Evolutionary conservation across 2,113 vertebrate genomes (phyloP), one percentile per base, ranked within the genome.

Genomic region (Vulpes vulpes): DNA sequence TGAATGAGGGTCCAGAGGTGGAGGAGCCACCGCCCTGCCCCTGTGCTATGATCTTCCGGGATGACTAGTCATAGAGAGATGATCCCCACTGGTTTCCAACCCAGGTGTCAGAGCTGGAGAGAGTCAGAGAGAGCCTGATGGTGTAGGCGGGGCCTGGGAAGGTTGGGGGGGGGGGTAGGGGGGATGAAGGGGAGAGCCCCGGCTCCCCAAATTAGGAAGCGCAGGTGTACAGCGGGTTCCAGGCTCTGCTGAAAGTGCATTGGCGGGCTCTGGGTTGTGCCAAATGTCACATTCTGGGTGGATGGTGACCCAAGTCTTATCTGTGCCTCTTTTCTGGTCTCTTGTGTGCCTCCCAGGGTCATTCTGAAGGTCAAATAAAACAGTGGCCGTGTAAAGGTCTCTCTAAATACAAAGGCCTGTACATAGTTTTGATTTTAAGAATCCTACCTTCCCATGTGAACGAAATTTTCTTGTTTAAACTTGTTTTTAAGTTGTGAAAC

Each of bases 31-130:
- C 17, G 2, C 23, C 10, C 32, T 53, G 23, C 35, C 59, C 84
- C 49, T 23, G 2, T 2, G 11, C 12, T n/a, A 15, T 22, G 59
- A 65, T 38, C 32, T 43, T 38, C 6, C 8, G 5, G 53, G 57
- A 65, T 8, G 9, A 10, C 0, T 0, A 43, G 38, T 10, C 22
- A 35, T 4, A 32, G 19, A 30, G 15, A 17, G 5, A 27, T 15
- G 2, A 0, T 5, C 15, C 53, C 60, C 22, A 0, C 14, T 35
- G 35, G 38, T 10, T n/a, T 30, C 25, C 43, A 4, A 6, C 11
- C 38, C 23, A 32, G 74, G 27, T 6, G 43, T 43, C 43, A 43
- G 43, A 43, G 43, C 43, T 43, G 43, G 43, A 43, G 43, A 43
- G 43, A 43, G 43, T 43, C 6, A 7, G 43, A 43, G 43, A 43